A percentile compares a stretch with the other conserved stretches of the same genome.
These are phyloP conservation scores for Eupelmus urozonus DNA, from an alignment of 2,888 invertebrate species.

Conservation along the genomic window DNA sequence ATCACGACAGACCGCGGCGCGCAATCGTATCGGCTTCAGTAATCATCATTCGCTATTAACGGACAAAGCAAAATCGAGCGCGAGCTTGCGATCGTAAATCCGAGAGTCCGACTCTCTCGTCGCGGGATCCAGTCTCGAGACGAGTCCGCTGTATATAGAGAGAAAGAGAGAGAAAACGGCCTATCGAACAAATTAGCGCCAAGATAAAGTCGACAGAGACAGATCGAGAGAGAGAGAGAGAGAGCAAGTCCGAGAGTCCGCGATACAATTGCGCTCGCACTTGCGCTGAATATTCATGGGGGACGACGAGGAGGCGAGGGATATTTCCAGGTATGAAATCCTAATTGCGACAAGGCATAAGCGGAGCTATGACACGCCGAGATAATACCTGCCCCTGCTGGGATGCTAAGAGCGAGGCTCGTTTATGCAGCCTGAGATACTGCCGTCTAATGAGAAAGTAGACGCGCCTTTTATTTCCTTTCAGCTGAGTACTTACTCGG, in stretches of 20 bases:
- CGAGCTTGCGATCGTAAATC: neutral
- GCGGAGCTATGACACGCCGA: slow-evolving; percentile 32
- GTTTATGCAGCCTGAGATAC: slow-evolving; percentile 35
- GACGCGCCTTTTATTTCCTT: slow-evolving; percentile 9
- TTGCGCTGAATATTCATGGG: slow-evolving; percentile 50
- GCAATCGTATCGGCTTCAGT: slow-evolving; percentile 30
- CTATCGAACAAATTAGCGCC: slow-evolving; percentile 74
- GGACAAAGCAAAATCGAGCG: slow-evolving; percentile 41
- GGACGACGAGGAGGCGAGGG: slow-evolving; percentile 12
- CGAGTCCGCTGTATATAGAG: neutral
- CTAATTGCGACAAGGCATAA: slow-evolving; percentile 48
- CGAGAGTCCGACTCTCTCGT: neutral
- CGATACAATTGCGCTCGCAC: slow-evolving; percentile 68
- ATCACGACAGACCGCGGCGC: too few relatives aligned
- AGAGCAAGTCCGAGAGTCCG: too few relatives aligned
- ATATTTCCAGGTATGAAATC: slow-evolving; percentile 38
- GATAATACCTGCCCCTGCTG: slow-evolving; percentile 41
- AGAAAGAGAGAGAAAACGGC: slow-evolving; percentile 52
- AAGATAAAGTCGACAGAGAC: slow-evolving; percentile 76
- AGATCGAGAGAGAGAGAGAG: slow-evolving; percentile 69
- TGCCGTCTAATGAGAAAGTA: slow-evolving; percentile 45
- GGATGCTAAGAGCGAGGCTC: slow-evolving; percentile 6
- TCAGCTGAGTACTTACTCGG: too few relatives aligned
- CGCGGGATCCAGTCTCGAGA: neutral
- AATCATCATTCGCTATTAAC: slow-evolving; percentile 1